Conservation (phyloP, 2,888 invertebrate genomes). For the Xylocampa areola region DNA sequence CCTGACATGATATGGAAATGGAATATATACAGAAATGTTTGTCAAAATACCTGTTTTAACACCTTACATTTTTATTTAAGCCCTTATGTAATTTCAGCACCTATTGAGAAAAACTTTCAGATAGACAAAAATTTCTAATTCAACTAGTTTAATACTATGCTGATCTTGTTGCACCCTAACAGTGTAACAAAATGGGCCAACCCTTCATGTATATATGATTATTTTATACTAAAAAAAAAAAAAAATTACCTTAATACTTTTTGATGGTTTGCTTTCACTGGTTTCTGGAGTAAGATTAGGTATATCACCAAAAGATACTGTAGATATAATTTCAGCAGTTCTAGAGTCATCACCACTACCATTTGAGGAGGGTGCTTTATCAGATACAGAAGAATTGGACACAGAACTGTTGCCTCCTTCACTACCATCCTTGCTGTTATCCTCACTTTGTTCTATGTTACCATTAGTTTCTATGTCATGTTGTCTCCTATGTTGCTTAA, state of each 20-base stretch:
- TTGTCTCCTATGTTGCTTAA: constrained; percentile 73
- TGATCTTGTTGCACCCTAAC: too few species aligned
- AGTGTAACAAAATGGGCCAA: too few species aligned
- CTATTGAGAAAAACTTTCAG: too few species aligned
- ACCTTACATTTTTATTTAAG: too few species aligned
- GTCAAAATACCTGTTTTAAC: too few species aligned
- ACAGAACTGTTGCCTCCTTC: constrained; percentile 63
- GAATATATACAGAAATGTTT: too few species aligned
- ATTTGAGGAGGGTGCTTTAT: constrained; percentile 58
- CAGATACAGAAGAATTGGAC: constrained; percentile 54
- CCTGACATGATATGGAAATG: too few species aligned
- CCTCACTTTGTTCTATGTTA: constrained; percentile 66
- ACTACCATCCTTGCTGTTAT: constrained; percentile 69
- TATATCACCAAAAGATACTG: constrained; percentile 67
- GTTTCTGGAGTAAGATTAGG: constrained; percentile 62
- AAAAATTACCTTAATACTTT: constrained; percentile 75
- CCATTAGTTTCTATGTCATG: constrained; percentile 64
- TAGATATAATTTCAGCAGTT: constrained; percentile 57
- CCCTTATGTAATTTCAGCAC: too few species aligned
- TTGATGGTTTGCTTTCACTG: constrained; percentile 72
- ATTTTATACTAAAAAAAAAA: too few species aligned
- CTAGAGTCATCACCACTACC: constrained; percentile 63
- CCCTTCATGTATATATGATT: too few species aligned
- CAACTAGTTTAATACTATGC: too few species aligned
- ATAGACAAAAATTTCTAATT: too few species aligned